A percentile compares a stretch with the other conserved stretches of the same genome.
These are phyloP conservation scores for Falcaria lacertinaria DNA, from an alignment of 2,888 invertebrate genomes.

Conservation along the genomic window DNA sequence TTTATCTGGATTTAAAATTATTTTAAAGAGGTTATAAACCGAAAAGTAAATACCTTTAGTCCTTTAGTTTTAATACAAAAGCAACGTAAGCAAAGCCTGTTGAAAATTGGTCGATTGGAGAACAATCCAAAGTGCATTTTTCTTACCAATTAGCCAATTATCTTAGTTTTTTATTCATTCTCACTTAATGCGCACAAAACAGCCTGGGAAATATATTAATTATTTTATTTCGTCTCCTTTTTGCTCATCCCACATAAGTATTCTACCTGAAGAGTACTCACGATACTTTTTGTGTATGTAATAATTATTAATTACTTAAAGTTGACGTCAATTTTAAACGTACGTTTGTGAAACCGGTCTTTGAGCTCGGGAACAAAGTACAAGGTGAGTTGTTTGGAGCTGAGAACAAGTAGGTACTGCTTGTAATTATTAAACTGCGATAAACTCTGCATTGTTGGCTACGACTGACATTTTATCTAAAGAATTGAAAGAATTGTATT, in stretches of 20 bases:
- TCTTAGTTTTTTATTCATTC: not conserved
- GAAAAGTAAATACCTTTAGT: too few species aligned
- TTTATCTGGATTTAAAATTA: too few species aligned
- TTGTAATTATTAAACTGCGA: too few species aligned
- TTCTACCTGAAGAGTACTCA: not conserved
- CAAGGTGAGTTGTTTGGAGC: not conserved
- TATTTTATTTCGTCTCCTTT: not conserved
- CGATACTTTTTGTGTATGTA: slow-evolving; percentile 1
- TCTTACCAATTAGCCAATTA: too few species aligned
- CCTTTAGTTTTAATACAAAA: too few species aligned
- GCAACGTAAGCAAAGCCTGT: too few species aligned
- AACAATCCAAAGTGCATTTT: too few species aligned
- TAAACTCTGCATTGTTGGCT: too few species aligned
- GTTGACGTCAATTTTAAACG: slow-evolving; percentile 1
- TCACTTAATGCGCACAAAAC: not conserved
- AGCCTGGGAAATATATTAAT: not conserved
- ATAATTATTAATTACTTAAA: slow-evolving; percentile 2
- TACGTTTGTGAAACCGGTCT: slow-evolving; percentile 1
- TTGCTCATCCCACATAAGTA: not conserved
- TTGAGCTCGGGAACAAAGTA: not conserved
- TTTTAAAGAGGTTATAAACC: too few species aligned
- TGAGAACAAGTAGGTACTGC: not conserved
- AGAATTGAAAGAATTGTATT: too few species aligned
- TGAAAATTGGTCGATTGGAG: too few species aligned
- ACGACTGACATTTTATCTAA: too few species aligned